These are phyloP conservation scores for Macrobrachium rosenbergii DNA, from an alignment of 1,140 invertebrate genomes.

Conservation along the genomic window DNA sequence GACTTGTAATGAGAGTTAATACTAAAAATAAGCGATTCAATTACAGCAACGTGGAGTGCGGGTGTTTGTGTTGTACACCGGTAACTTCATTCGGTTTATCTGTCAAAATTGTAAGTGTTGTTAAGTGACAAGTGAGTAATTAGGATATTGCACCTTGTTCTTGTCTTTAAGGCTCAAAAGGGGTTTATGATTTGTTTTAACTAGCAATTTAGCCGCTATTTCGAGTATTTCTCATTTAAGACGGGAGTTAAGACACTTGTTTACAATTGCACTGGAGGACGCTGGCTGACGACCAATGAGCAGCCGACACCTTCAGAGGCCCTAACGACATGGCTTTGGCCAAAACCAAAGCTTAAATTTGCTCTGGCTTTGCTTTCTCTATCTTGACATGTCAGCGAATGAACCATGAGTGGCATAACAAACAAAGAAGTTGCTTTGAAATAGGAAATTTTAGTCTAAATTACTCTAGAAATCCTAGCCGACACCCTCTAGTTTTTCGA, in stretches of 20 bases:
- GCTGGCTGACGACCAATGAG: slow-evolving; percentile 15
- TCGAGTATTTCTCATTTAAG: too few relatives aligned
- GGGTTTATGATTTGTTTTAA: background rate
- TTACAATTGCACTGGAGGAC: background rate
- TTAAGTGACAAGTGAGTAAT: background rate
- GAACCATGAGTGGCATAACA: too few relatives aligned
- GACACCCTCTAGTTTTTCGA: too few relatives aligned
- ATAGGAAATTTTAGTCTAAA: too few relatives aligned
- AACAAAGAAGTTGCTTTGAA: too few relatives aligned
- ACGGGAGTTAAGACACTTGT: too few relatives aligned
- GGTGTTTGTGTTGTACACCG: background rate
- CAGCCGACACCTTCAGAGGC: background rate
- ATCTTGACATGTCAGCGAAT: background rate
- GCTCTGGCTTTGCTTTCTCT: background rate
- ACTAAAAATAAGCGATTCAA: too few relatives aligned
- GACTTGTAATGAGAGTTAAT: too few relatives aligned
- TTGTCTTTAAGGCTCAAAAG: background rate
- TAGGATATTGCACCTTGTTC: background rate
- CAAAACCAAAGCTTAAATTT: background rate
- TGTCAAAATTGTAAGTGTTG: background rate
- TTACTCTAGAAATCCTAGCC: too few relatives aligned
- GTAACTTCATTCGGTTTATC: background rate
- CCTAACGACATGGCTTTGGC: background rate
- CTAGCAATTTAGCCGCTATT: too few relatives aligned
- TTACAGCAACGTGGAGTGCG: too few relatives aligned